Base-by-base conservation (phyloP, 1,140 invertebrate genomes). In the Littorina saxatilis region DNA sequence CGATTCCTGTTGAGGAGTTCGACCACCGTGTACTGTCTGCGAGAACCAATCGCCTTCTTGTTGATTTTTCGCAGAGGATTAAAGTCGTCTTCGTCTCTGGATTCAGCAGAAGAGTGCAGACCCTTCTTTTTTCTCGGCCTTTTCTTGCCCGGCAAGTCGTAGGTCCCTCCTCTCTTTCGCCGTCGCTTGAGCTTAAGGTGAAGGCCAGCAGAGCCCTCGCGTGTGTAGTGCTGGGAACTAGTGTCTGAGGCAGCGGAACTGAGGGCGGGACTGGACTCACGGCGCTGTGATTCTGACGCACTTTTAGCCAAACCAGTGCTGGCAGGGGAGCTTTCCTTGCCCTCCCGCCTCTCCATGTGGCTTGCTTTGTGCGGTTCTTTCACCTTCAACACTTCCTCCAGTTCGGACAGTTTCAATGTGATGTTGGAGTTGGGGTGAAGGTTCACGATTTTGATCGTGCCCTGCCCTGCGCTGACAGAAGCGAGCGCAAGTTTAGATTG, bases 391-490 rank as follows among this genome's bases (percentile, higher is more conserved):
- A 73, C 70, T 11, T 73, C 32, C 20, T 73, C 70, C 27, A 73
- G 70, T 29, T 73, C 70, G 5, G 70, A 73, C 4, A 73, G 70
- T 52, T 73, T 73, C 27, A 73, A 23, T 15, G 70, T 73, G 70
- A 73, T 73, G 27, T 73, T 73, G 40, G 70, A 73, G 40, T 73
- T 73, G 39, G 39, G 39, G 35, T 73, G 43, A 15, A 68, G 23
- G 35, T 73, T 73, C 40, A 73, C 39, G 43, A 73, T 73, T 52
- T 50, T 73, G 40, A 73, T 73, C 27, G 70, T 73, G 9, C 70
- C 70, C 7, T 52, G 40, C 13, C 35, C 35, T 17, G 39, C 13
- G 9, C 2, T 29, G 13, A 32, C 15, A 47, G 17, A 5, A 47
- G 43, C 43, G n/a, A n/a, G n/a, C n/a, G n/a, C n/a, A n/a, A n/a